Base-by-base conservation (phyloP, 2,113 vertebrate species). In the Peucedramus taeniatus region DNA sequence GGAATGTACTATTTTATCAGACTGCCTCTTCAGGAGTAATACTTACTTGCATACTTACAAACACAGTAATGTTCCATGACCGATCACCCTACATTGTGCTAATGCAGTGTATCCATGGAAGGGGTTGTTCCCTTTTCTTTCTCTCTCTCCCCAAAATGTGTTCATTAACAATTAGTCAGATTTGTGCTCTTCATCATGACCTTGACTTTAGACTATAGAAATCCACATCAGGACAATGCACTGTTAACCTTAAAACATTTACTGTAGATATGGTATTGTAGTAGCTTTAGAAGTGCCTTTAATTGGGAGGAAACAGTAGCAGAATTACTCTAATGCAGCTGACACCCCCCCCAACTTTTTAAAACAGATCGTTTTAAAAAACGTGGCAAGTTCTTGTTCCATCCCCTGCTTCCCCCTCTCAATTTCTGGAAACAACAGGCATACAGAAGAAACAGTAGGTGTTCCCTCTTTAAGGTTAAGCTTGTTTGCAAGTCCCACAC, bases 211-310 rank as follows among this genome's bases (percentile, higher is more conserved):
- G 74, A 74, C 88, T 75, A 10, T 47, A 93, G 83, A 79, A 93
- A 91, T 77, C 84, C 39, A 93, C 50, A 90, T 84, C 88, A 96
- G 96, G 91, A 88, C 85, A 50, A 94, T 82, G 95, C 92, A 97
- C 98, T 97, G 93, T 94, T 97, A 94, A 97, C 84, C 90, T 94
- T 94, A 89, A 90, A 96, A 88, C 69, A 70, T 93, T 95, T 90
- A 85, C 93, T 93, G 74, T 97, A 95, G 89, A 78, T 93, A 65
- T 0, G 39, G n/a, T 69, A 37, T 53, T 69, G 42, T 39, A 86
- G 79, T 97, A 96, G 91, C 83, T 95, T 84, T 95, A 97, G 82
- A 98, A 98, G 98, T 98, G 98, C 98, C 98, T 98, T 98, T 96
- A 93, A 82, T 21, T 89, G 86, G 95, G 87, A 94, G 90, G 56